A percentile compares a stretch with the other conserved stretches of the same genome.
These are phyloP conservation scores for Acanthosepion lycidas DNA, from an alignment of 2,888 invertebrate species.

Conservation along the genomic window DNA sequence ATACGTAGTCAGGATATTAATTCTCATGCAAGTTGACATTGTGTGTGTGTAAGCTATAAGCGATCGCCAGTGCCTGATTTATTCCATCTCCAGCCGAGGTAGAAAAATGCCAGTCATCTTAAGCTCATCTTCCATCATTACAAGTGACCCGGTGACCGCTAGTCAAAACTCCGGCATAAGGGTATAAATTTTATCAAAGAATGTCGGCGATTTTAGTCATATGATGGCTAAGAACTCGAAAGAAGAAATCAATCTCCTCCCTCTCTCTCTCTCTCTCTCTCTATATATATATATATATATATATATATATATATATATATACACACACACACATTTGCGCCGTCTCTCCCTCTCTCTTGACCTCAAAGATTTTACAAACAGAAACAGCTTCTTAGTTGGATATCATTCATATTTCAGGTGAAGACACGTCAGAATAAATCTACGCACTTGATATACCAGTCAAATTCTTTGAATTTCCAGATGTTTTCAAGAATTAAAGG, in stretches of 20 bases:
- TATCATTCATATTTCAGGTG: neutral
- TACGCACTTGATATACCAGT: neutral
- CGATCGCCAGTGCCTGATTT: neutral
- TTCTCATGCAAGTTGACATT: too few species aligned
- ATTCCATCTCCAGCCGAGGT: neutral
- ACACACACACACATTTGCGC: too few species aligned
- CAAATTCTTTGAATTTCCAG: neutral
- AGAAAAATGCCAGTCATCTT: neutral
- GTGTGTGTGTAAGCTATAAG: too few species aligned
- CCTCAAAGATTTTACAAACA: neutral
- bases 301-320: too few species aligned
- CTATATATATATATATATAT: too few species aligned
- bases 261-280: neutral
- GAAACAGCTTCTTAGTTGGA: neutral
- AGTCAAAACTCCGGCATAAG: neutral
- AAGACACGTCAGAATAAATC: neutral
- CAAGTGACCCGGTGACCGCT: neutral
- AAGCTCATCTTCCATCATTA: neutral
- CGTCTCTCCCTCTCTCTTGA: neutral
- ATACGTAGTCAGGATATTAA: too few species aligned
- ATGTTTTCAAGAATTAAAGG: neutral
- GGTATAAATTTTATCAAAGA: neutral
- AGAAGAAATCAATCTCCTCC: neutral
- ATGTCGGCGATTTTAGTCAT: neutral
- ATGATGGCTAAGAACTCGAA: neutral